Evolutionary conservation across 30 jellyfish, hydroid and myxozoan genomes (phyloP), one percentile per base, ranked within the genome.

Genomic region (Pseudorhiza aurosa): DNA sequence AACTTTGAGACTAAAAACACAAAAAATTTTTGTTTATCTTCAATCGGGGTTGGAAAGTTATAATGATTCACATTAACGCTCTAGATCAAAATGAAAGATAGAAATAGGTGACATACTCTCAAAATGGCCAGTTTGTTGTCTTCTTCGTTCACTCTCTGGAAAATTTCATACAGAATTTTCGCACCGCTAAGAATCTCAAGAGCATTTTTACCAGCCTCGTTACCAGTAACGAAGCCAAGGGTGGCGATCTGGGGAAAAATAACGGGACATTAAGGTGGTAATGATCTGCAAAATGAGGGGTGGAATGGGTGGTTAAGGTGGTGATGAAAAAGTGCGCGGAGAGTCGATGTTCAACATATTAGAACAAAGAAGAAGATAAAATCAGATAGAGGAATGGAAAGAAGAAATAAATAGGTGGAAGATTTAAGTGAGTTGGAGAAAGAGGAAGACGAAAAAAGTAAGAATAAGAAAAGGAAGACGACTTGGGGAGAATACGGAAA

Each of bases 171-270:
- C 12, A 72, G 31, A 12, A 88, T 75, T 64, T 88, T 88, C 51
- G 59, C 49, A 35, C 83, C 64, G 19, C 88, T 68, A 35, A 80
- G 47, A 24, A 71, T 28, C 60, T 72, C 85, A 21, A 77, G 47
- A 8, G 89, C 79, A 58, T 78, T 57, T 62, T 77, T 88, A 4
- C 94, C 97, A 55, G 68, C 77, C 21, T 78, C 93, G 45, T 56
- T 77, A 28, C 89, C 97, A 78, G 72, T 65, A 44, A 88, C 79
- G 31, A 65, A 81, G 19, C 89, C 97, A 15, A 88, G 75, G 1
- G 88, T 57, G 10, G 97, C 93, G 19, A 80, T 36, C 97, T 88
- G 22, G 15, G 46, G n/a, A n/a, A 7, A 49, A 40, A 19, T n/a
- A n/a, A n/a, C n/a, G n/a, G n/a, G 40, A 76, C 9, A 36, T 15